Base-by-base conservation (phyloP, 2,113 vertebrate genomes). In the Phalacrocorax carbo region DNA sequence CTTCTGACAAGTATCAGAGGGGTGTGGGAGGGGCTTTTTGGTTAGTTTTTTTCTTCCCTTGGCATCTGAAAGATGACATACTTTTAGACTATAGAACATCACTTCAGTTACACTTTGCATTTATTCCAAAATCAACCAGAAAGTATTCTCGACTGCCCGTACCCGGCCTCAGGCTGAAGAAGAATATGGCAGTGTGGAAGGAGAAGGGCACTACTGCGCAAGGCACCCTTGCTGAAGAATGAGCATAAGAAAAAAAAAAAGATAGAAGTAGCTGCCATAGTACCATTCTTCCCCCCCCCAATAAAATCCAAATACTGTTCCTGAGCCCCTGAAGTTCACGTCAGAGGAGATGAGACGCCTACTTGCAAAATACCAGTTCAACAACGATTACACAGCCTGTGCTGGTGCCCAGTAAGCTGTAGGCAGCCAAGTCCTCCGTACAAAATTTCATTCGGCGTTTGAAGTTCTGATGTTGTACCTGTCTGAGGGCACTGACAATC, bases 11-110 rank as follows among this genome's bases (percentile, higher is more conserved):
- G 14, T 6, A 73, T 15, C 23, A 58, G 34, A 52, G 29, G 5
- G 4, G 6, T 1, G 23, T 7, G 6, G 12, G 13, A 62, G 4
- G 2, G 10, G 5, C 7, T 55, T 68, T 34, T 34, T n/a, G 11
- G 25, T 34, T 29, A 5, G 0, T 9, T 16, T 22, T 11, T 15
- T 27, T 29, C 36, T 38, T 36, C 5, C 10, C 6, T 6, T 17
- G 32, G 18, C 21, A 4, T 78, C 17, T 34, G 10, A 34, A 86
- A 40, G 17, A 26, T 78, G 29, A 69, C 66, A 61, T 4, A 17
- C 14, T 57, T 58, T 3, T 25, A 51, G 30, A 29, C 22, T 55
- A 26, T 5, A 29, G 19, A 91, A 7, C 15, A 36, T 19, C 68
- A 18, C 44, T 44, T 38, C 6, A 26, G 26, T 36, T 26, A 40